Evolutionary conservation across 2,797 vertebrate species (phyloP).

Genomic region (Spheniscus humboldti): DNA sequence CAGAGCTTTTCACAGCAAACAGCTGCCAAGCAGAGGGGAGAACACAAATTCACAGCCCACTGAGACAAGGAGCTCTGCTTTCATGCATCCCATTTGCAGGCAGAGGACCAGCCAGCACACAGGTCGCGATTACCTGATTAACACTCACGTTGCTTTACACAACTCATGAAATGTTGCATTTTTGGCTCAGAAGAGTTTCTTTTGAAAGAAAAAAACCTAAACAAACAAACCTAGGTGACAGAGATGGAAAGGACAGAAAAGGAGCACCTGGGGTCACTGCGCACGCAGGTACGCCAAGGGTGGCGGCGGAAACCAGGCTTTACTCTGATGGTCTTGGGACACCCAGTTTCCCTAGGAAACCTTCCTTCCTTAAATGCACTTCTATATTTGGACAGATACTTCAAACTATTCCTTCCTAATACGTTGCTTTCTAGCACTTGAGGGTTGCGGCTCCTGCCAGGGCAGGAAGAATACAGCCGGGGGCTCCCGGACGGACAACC

Average conservation of each 20-base stretch:
- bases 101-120: background rate
- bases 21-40: background rate
- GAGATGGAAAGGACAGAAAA: fast-evolving
- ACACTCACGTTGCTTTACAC: fast-evolving
- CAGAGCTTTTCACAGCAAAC: background rate
- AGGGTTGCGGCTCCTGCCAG: background rate
- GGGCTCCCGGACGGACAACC: background rate
- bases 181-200: background rate
- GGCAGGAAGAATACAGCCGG: background rate
- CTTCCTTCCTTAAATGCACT: fast-evolving
- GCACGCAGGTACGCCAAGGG: fast-evolving
- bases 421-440: fast-evolving
- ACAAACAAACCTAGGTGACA: too few relatives aligned
- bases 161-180: fast-evolving
- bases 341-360: background rate
- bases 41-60: fast-evolving
- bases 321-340: background rate
- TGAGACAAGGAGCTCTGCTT: background rate
- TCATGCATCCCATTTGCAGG: fast-evolving
- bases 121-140: background rate
- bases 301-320: background rate
- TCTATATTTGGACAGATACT: background rate
- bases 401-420: background rate
- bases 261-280: background rate
- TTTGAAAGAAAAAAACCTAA: background rate